Evolutionary conservation across 2,888 invertebrate species (phyloP), one percentile per base, ranked within the genome.

Genomic region (Limnephilus marmoratus): DNA sequence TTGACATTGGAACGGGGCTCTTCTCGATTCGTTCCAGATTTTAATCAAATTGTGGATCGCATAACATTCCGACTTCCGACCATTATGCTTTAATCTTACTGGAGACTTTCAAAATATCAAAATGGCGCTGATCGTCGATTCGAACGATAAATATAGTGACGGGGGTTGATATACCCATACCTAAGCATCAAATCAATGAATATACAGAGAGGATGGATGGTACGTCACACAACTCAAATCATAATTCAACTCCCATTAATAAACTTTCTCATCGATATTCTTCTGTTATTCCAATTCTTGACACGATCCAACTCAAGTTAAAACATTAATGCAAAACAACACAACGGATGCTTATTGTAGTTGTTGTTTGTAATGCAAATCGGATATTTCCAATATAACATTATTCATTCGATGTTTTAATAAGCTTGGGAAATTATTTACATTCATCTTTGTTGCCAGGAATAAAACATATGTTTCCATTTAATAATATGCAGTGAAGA

Each of bases 331-430:
- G 4, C 24, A 68, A 53, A 53, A 68, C 68, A 68, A 68, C 7
- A 68, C 68, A 68, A 68, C 68, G 9, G 24, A 24, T n/a, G 24
- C 68, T 68, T 68, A 9, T 68, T 53, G 53, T 53, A 1, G 68
- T 68, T 24, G 83, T 37, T 24, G 24, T 83, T 24, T 34, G 37
- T 45, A n/a, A 29, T 86, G 86, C 49, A 45, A 86, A 86, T 49
- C 41, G 13, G 49, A 45, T 86, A 29, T 45, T 45, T 45, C n/a
- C 45, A 49, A 86, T 86, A 29, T 45, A 31, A 49, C 41, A 86
- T 86, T n/a, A 86, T 86, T 86, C 86, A 86, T 86, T 3, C n/a
- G 49, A 29, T 29, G 29, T 86, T 49, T 45, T 86, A 3, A 13
- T 41, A 86, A 29, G 29, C n/a, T 7, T 18, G 53, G 18, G 2